Base-by-base conservation (phyloP, 2,888 invertebrate species). In the Hirtodrosophila cameraria region DNA sequence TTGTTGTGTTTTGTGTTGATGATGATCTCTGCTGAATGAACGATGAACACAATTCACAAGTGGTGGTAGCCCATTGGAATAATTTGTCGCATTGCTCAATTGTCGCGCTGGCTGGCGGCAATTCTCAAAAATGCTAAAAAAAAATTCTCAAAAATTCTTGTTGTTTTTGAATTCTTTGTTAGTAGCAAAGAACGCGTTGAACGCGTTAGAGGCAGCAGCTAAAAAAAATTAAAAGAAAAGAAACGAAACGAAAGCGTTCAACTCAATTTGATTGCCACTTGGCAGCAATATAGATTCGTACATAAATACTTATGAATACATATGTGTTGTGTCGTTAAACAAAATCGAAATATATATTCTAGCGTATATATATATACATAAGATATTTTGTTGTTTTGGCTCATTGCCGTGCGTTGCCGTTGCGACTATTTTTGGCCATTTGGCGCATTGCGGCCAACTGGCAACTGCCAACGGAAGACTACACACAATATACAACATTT, bases 31-130 rank as follows among this genome's bases (percentile, higher is more conserved):
- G 72, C 67, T 74, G 73, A 74, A 75, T 73, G 20, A 15, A 30
- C 36, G 64, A 78, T 84, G 87, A 84, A 86, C 66, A 75, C 60
- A n/a, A n/a, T 85, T 81, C 86, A 88, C 88, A 88, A 88, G 88
- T 88, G 88, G 85, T 74, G 61, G 72, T 27, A 25, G 36, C 11
- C 73, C 79, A 67, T 78, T 82, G 83, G 86, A 84, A 82, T 31
- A 38, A 35, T 28, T 43, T 67, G 71, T 65, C 59, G 46, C 33
- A 9, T 52, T 42, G 54, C 77, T 67, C 59, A 48, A 8, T 49
- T 69, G 60, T 69, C 76, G 82, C 82, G n/a, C 39, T 15, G 49
- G 38, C 55, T 60, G 63, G 75, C 75, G 78, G 72, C 82, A 69
- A 41, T 53, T 53, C 13, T 50, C 42, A 31, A 6, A 23, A 23